Conservation (phyloP, 2,888 invertebrate genomes). For the Cheilosia grossa region DNA sequence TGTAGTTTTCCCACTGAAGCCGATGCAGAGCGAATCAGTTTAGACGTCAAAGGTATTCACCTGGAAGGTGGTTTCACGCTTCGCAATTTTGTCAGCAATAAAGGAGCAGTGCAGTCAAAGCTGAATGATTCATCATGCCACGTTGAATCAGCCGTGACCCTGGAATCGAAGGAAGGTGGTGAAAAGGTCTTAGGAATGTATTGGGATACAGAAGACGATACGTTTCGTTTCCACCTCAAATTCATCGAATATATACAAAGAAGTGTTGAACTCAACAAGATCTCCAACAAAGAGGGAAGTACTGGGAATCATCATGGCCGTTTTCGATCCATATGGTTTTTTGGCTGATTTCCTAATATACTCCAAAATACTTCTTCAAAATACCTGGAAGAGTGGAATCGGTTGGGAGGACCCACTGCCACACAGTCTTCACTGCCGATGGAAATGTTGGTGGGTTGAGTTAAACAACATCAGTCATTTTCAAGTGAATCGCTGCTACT, state of each 20-base stretch:
- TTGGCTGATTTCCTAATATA: not conserved
- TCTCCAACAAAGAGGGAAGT: conserved; percentile 39
- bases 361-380: conserved; percentile 7
- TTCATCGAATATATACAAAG: conserved; percentile 7
- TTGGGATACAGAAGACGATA: conserved; percentile 71
- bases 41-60: conserved; percentile 41
- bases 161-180: not conserved
- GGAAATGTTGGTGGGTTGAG: conserved; percentile 32
- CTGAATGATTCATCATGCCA: conserved; percentile 1
- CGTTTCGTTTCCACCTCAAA: conserved; percentile 45
- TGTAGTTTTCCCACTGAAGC: conserved; percentile 41
- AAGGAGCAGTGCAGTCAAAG: conserved; percentile 37
- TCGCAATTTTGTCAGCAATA: conserved; percentile 17
- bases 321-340: not conserved
- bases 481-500: conserved; percentile 22
- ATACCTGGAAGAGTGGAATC: conserved; percentile 32
- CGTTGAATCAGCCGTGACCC: not conserved
- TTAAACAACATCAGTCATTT: not conserved
- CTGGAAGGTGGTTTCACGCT: conserved; percentile 52
- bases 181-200: conserved; percentile 75
- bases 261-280: conserved; percentile 4
- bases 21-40: conserved; percentile 13
- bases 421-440: not conserved
- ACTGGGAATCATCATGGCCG: conserved; percentile 12
- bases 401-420: conserved; percentile 19